phyloP scores from a whole-genome alignment of 2,113 vertebrate genomes.

The Brachypteracias leptosomus region DNA sequence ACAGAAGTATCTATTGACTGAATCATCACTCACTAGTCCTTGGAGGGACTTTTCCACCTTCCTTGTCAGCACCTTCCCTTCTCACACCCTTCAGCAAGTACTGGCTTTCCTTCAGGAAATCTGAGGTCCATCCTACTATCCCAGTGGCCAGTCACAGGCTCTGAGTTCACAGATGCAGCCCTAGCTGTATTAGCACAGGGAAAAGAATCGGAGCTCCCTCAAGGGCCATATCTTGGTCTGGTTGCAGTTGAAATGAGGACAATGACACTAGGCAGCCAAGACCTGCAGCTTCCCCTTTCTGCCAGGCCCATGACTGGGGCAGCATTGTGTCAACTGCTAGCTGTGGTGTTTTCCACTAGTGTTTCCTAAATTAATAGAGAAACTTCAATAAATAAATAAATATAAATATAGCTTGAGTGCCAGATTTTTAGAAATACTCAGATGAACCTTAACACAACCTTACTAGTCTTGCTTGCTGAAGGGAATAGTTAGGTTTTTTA shows the following conservation, averaged over 20 bases:
- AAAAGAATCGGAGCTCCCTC: background rate
- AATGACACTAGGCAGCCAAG: background rate
- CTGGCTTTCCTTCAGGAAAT: background rate
- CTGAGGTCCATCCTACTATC: background rate
- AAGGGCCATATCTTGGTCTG: background rate
- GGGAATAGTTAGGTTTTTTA: background rate
- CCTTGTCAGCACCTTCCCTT: background rate
- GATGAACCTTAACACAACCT: background rate
- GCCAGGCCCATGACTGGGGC: rapidly evolving
- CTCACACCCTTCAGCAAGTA: background rate
- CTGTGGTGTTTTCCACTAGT: rapidly evolving
- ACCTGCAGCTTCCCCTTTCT: background rate
- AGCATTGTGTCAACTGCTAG: background rate
- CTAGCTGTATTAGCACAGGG: background rate
- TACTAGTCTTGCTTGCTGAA: background rate
- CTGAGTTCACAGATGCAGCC: background rate
- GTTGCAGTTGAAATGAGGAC: background rate
- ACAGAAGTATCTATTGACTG: background rate
- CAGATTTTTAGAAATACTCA: background rate
- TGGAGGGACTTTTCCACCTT: background rate
- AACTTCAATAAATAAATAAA: background rate
- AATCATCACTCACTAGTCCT: background rate
- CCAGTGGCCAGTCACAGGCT: rapidly evolving
- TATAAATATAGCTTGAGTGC: rapidly evolving
- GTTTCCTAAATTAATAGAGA: background rate